These are phyloP conservation scores for Syrmaticus mikado DNA, from an alignment of 2,113 vertebrate species.

Conservation along the genomic window DNA sequence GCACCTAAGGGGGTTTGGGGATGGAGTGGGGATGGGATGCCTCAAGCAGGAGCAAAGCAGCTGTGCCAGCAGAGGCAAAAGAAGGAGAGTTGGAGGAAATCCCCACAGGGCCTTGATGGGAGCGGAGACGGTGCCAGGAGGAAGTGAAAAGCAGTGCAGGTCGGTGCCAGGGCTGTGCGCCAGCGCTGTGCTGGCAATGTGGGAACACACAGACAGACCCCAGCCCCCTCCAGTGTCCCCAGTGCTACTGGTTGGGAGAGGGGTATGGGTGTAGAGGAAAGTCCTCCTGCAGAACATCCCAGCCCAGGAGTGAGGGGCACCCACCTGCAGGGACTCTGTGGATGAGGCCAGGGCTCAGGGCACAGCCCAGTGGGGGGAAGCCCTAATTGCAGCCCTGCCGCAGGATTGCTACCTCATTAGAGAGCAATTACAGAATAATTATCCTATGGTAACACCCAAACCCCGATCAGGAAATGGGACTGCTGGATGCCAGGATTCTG, in stretches of 20 bases:
- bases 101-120: background rate
- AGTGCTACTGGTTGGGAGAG: background rate
- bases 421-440: conserved; percentile 53
- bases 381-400: background rate
- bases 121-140: background rate
- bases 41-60: background rate
- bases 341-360: background rate
- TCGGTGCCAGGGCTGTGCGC: background rate
- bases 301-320: background rate
- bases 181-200: background rate
- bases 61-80: background rate
- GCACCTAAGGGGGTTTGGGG: background rate
- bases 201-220: background rate
- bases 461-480: background rate
- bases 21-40: fast-evolving
- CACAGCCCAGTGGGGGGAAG: background rate
- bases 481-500: background rate
- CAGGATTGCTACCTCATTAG: conserved; percentile 30
- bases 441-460: conserved; percentile 19
- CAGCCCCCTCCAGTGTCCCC: background rate
- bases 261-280: background rate
- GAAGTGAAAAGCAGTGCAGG: background rate
- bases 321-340: fast-evolving
- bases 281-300: fast-evolving
- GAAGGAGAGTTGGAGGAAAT: background rate